Percentiles rank a stretch among this genome's conserved stretches.
phyloP scores from a whole-genome alignment of 2,888 invertebrate genomes.

The Yponomeuta evonymella region DNA sequence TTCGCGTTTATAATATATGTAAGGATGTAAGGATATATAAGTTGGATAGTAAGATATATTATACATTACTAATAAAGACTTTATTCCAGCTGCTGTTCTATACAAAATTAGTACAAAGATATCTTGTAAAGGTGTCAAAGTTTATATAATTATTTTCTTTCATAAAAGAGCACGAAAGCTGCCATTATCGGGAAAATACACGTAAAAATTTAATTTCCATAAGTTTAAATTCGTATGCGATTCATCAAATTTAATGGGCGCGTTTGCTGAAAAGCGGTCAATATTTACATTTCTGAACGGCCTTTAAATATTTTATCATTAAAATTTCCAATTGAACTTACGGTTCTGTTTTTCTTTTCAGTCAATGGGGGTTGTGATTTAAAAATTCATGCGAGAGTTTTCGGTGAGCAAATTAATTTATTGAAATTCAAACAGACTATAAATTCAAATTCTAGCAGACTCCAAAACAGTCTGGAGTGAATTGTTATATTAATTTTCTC shows the following conservation, averaged over 20 bases:
- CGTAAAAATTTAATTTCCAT: background rate
- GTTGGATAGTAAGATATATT: too few species aligned
- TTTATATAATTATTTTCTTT: background rate
- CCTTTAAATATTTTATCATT: background rate
- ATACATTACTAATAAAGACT: too few species aligned
- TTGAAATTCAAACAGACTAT: background rate
- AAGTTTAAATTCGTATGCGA: background rate
- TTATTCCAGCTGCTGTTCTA: too few species aligned
- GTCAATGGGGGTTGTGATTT: background rate
- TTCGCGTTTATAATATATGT: too few species aligned
- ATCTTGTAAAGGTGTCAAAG: background rate
- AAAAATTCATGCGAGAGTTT: background rate
- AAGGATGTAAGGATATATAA: too few species aligned
- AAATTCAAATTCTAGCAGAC: too few species aligned
- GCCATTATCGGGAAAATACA: background rate
- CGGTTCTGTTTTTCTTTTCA: background rate
- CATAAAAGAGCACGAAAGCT: background rate
- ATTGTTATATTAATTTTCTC: too few species aligned
- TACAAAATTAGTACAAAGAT: too few species aligned
- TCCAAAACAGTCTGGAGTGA: too few species aligned
- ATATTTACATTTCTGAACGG: constrained; percentile 1
- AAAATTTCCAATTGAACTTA: background rate
- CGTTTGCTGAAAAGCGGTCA: background rate
- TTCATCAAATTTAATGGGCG: background rate
- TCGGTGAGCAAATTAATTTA: background rate